Conservation (phyloP, 2,888 invertebrate genomes). For the Erynnis tages region DNA sequence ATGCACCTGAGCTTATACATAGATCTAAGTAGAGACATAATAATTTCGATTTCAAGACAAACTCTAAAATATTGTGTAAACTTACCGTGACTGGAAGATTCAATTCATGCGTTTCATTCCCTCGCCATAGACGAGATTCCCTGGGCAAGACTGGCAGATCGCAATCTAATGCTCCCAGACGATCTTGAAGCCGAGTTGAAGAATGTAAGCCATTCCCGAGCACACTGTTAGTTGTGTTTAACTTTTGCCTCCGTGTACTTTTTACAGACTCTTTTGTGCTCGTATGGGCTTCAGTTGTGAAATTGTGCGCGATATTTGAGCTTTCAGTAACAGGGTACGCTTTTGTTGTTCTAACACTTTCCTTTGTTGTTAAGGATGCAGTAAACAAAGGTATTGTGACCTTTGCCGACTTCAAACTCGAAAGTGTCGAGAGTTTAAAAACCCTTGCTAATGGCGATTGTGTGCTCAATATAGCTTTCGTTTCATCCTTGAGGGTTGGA, state of each 20-base stretch:
- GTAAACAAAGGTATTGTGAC: slow-evolving; percentile 53
- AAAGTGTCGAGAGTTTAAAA: slow-evolving; percentile 45
- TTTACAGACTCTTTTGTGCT: slow-evolving; percentile 63
- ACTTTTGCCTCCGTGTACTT: slow-evolving; percentile 71
- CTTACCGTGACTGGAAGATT: slow-evolving; percentile 84
- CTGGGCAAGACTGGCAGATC: slow-evolving; percentile 84
- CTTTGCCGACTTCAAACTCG: slow-evolving; percentile 50
- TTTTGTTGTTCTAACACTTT: slow-evolving; percentile 64
- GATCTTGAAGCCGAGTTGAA: slow-evolving; percentile 82
- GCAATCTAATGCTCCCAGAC: slow-evolving; percentile 84
- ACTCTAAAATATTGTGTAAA: too few relatives aligned
- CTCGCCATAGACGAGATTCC: slow-evolving; percentile 85
- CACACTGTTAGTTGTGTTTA: slow-evolving; percentile 64
- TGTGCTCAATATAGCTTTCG: slow-evolving; percentile 53
- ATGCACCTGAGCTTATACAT: too few relatives aligned
- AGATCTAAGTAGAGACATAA: too few relatives aligned
- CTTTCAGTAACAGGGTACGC: slow-evolving; percentile 54
- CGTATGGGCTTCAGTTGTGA: slow-evolving; percentile 57
- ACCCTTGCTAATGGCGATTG: slow-evolving; percentile 46
- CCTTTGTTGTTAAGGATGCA: slow-evolving; percentile 61
- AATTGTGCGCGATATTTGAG: slow-evolving; percentile 53
- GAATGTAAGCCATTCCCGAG: slow-evolving; percentile 55
- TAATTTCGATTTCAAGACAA: too few relatives aligned
- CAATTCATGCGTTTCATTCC: slow-evolving; percentile 87
- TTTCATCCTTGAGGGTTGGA: slow-evolving; percentile 43